Base-by-base conservation (phyloP, 2,888 invertebrate genomes). In the Epistrophella euchroma region DNA sequence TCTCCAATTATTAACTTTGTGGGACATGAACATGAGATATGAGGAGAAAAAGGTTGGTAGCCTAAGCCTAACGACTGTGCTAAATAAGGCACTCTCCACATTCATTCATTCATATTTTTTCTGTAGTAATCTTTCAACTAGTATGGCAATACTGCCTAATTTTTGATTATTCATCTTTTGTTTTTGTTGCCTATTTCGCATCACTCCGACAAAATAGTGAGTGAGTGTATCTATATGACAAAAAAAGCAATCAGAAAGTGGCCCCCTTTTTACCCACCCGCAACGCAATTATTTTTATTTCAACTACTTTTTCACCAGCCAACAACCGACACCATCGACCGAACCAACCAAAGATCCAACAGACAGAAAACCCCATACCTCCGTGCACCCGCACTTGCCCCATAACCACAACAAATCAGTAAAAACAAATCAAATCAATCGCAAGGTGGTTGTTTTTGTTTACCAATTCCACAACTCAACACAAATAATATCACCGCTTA, bases 401-500 rank as follows among this genome's bases (percentile, higher is more conserved):
- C 11, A 28, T 68, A 60, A 1, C n/a, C 58, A 5, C 15, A 37
- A 2, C 58, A 47, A 73, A 28, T 45, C 40, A 28, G 45, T 28
- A 78, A 79, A 79, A 71, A 79, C 84, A 83, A 83, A 78, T 80
- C 80, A 85, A 80, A 77, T 77, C 68, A 47, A 58, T 81, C 60
- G 85, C 85, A 85, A 85, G 80, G 85, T 85, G 85, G 85, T 85
- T 85, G 85, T 85, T 85, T 85, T 85, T 85, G 80, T 85, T 85
- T 85, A 85, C 85, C 71, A 73, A 80, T 85, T 77, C 81, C 76
- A 76, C 73, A 70, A 60, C 70, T 85, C 70, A 73, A 80, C 68
- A 66, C 25, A 32, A 45, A 68, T 52, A 68, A 68, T 37, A 50
- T 17, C 19, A 43, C 40, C 28, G 50, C 72, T 68, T 68, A 25